phyloP scores from a whole-genome alignment of 2,888 invertebrate species.

The Tenthredo distinguenda region DNA sequence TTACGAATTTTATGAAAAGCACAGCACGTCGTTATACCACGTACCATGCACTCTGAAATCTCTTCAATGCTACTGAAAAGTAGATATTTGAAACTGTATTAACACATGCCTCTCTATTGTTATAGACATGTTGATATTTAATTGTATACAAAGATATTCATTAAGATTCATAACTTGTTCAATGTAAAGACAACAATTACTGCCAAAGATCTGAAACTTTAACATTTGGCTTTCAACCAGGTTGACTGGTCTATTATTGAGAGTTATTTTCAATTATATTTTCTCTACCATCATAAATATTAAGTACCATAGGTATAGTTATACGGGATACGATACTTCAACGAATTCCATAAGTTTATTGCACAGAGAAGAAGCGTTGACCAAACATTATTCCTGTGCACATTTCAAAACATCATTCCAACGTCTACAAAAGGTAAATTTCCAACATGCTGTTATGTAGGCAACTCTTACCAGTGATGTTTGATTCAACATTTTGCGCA shows the following conservation, averaged over 20 bases:
- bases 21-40: slow-evolving; percentile 17
- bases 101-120: slow-evolving; percentile 27
- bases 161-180: slow-evolving; percentile 46
- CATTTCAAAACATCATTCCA: slow-evolving; percentile 17
- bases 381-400: slow-evolving; percentile 17
- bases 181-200: slow-evolving; percentile 58
- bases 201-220: slow-evolving; percentile 66
- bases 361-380: slow-evolving; percentile 14
- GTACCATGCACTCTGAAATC: slow-evolving; percentile 7
- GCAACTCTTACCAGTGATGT: slow-evolving; percentile 2
- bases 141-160: slow-evolving; percentile 42
- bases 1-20: slow-evolving; percentile 25
- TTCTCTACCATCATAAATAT: slow-evolving; percentile 34
- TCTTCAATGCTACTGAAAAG: not conserved
- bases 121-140: slow-evolving; percentile 36
- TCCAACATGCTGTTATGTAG: not conserved
- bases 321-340: slow-evolving; percentile 14
- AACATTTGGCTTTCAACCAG: slow-evolving; percentile 60
- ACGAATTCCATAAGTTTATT: slow-evolving; percentile 28
- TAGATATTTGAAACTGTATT: slow-evolving; percentile 14
- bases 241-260: slow-evolving; percentile 51
- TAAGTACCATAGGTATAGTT: slow-evolving; percentile 14
- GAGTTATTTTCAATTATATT: slow-evolving; percentile 45
- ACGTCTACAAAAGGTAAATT: not conserved
- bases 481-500: not conserved